These are phyloP conservation scores for Microcebus lehilahytsara DNA, from an alignment of 2,113 vertebrate genomes.

Conservation along the genomic window DNA sequence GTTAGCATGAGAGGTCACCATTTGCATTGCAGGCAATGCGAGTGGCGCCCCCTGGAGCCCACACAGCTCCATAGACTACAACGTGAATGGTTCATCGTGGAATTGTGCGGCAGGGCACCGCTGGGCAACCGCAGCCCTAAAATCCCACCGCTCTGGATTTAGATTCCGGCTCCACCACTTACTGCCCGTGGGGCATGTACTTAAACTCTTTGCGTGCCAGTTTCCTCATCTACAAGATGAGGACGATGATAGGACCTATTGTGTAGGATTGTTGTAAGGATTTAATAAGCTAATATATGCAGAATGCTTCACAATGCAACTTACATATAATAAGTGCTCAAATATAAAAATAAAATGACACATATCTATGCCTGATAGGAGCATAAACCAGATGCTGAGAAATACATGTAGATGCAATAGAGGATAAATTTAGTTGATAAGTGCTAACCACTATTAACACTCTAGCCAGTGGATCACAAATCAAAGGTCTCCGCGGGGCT, in stretches of 20 bases:
- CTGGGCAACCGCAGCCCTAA: too few relatives aligned
- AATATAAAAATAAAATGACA: neutral
- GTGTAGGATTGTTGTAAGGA: neutral
- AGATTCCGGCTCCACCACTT: too few relatives aligned
- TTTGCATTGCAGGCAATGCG: too few relatives aligned
- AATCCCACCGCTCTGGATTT: too few relatives aligned
- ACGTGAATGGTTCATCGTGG: too few relatives aligned
- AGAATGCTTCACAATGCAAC: neutral
- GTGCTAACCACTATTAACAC: neutral
- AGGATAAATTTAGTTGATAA: neutral
- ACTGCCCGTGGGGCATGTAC: neutral
- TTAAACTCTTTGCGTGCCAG: neutral
- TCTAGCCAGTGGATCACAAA: neutral
- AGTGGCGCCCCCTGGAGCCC: too few relatives aligned
- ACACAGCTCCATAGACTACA: too few relatives aligned
- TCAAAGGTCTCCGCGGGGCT: neutral
- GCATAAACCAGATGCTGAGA: neutral
- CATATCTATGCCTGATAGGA: neutral
- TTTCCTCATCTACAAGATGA: neutral
- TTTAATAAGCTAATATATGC: neutral
- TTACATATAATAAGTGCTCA: neutral
- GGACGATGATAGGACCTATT: neutral
- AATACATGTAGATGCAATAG: neutral
- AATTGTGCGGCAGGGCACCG: too few relatives aligned
- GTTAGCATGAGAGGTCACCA: too few relatives aligned